Conservation (phyloP, 2,888 invertebrate species). For the Agrotis puta region DNA sequence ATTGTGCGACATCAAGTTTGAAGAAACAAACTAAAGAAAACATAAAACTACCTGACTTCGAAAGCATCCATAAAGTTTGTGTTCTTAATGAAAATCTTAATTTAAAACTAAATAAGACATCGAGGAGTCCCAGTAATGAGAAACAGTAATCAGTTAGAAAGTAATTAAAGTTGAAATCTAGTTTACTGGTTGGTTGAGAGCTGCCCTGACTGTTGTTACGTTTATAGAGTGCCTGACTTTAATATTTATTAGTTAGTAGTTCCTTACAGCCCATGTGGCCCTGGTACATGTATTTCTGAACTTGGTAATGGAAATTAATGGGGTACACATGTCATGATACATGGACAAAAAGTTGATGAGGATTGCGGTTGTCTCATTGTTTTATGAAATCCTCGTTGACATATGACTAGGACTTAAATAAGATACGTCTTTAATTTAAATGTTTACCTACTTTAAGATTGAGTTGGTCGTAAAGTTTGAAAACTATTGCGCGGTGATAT, state of each 20-base stretch:
- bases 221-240: slow-evolving; percentile 35
- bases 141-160: slow-evolving; percentile 65
- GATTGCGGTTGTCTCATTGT: background rate
- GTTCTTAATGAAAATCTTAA: slow-evolving; percentile 62
- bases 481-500: no score
- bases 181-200: slow-evolving; percentile 46
- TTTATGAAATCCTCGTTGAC: no score
- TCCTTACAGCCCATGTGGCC: slow-evolving; percentile 4
- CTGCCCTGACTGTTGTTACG: slow-evolving; percentile 33
- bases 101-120: slow-evolving; percentile 64
- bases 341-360: background rate
- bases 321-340: background rate
- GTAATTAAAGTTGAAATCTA: slow-evolving; percentile 66
- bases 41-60: slow-evolving; percentile 41
- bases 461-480: no score
- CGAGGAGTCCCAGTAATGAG: slow-evolving; percentile 57
- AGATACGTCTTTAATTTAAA: no score
- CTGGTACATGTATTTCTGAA: slow-evolving; percentile 1
- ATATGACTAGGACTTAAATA: no score
- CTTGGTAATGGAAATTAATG: background rate
- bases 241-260: slow-evolving; percentile 30
- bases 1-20: slow-evolving; percentile 8
- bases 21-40: slow-evolving; percentile 37
- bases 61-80: slow-evolving; percentile 46
- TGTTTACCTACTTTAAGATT: no score